Conservation (phyloP, 2,797 vertebrate genomes). For the Bradypodion pumilum region DNA sequence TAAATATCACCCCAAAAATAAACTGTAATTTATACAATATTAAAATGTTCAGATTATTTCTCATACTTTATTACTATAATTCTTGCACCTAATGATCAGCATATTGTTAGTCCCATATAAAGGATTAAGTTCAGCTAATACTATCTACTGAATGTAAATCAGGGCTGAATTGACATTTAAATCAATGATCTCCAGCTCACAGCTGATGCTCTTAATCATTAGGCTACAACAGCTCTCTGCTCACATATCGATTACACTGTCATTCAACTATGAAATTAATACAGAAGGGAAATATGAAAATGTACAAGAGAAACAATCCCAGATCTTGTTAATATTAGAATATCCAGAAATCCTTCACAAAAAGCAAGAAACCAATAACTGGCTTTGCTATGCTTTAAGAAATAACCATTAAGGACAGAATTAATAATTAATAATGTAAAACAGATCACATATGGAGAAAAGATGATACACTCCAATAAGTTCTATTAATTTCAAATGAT, state of each 20-base stretch:
- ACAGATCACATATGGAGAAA: constrained; percentile 53
- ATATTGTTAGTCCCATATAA: not conserved
- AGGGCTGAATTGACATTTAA: not conserved
- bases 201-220: not conserved
- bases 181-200: not conserved
- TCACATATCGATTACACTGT: constrained; percentile 3
- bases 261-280: constrained; percentile 44
- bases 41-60: not conserved
- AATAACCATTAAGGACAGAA: constrained; percentile 42
- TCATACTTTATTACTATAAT: not conserved
- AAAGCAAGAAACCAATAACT: constrained; percentile 43
- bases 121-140: not conserved
- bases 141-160: not conserved
- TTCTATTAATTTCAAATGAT: constrained; percentile 34
- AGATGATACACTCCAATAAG: constrained; percentile 37
- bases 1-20: not conserved
- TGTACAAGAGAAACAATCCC: not conserved
- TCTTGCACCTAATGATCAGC: not conserved
- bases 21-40: not conserved
- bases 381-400: constrained; percentile 48
- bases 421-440: constrained; percentile 56
- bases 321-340: constrained; percentile 48
- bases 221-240: not conserved
- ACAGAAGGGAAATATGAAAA: constrained; percentile 4
- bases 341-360: constrained; percentile 27